Base-by-base conservation (phyloP, 30 jellyfish, hydroid and myxozoan genomes). In the Cassiopea xamachana region DNA sequence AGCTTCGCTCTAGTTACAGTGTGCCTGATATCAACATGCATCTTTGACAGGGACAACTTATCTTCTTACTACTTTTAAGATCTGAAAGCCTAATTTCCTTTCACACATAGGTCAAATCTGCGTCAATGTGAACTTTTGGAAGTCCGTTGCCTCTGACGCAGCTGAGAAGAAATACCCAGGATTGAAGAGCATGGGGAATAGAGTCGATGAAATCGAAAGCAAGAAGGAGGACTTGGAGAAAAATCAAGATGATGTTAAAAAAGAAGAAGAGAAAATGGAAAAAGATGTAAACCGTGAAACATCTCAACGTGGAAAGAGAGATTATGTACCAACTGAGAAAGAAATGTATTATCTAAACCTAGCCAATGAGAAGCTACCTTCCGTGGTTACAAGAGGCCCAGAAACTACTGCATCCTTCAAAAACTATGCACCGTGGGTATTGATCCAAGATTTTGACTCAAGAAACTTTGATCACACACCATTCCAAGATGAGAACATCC, bases 401-500 rank as follows among this genome's bases (percentile, higher is more conserved):
- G 97, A 73, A 59, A 85, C 93, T 17, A 69, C 76, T 6, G 84
- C 88, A 58, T 90, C 90, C 1, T 84, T 84, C 59, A 84, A 85
- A 60, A 76, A 76, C 39, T 64, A 74, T 43, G 94, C 94, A 61
- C 97, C 97, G 0, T 91, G 97, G 97, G 94, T 79, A 7, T 68
- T 84, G 58, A 67, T 87, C 69, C 78, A 64, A 61, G 89, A 87
- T 47, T 87, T 75, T 46, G 94, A 87, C 49, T 75, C 71, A n/a
- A 80, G 77, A 13, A 87, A 67, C 51, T 87, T 87, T 50, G 94
- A 87, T 49, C 94, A 87, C 48, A 76, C 67, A 27, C 94, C 94
- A 46, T 75, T 19, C 3, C 75, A 10, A 39, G 94, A 87, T 77
- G 83, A 39, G 46, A 67, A 76, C 61, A 67, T 87, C 13, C 94